Evolutionary conservation across 2,797 vertebrate genomes (phyloP).

Genomic region (Amphiprion clarkii): DNA sequence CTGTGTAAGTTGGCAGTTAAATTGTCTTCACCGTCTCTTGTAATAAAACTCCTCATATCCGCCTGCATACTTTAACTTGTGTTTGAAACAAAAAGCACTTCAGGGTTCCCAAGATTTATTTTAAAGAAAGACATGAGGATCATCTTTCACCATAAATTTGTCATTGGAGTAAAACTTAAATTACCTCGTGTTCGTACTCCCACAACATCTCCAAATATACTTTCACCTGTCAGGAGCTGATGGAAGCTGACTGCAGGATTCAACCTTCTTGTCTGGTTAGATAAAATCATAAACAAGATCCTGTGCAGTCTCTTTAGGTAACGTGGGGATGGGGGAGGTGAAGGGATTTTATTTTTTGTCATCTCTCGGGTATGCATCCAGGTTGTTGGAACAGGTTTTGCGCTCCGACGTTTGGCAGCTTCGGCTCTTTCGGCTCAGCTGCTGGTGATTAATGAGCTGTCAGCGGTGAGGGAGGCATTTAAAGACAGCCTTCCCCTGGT

Average conservation of each 20-base stretch:
- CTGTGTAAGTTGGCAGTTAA: neutral
- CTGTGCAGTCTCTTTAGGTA: constrained; percentile 11
- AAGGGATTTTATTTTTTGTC: constrained; percentile 35
- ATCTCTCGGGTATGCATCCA: constrained; percentile 68
- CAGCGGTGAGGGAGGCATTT: constrained; percentile 60
- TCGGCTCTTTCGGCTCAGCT: constrained; percentile 42
- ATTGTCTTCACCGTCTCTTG: constrained; percentile 30
- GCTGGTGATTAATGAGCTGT: constrained; percentile 82
- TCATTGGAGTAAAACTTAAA: constrained; percentile 7
- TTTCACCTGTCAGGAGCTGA: neutral
- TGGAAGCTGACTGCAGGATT: neutral
- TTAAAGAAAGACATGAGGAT: neutral
- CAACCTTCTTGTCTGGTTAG: constrained; percentile 10
- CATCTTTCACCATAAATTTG: constrained; percentile 10
- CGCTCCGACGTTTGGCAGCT: constrained; percentile 42
- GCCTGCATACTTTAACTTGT: constrained; percentile 9
- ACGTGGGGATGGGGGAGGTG: neutral
- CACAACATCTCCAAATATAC: constrained; percentile 3
- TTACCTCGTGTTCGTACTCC: constrained; percentile 13
- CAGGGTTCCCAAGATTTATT: neutral
- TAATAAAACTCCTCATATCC: constrained; percentile 24
- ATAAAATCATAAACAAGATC: constrained; percentile 17
- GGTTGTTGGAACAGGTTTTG: constrained; percentile 71
- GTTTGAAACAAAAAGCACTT: constrained; percentile 24
- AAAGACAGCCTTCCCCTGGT: constrained; percentile 62